Percentiles rank a stretch among this genome's conserved stretches.
phyloP scores from a whole-genome alignment of 1,140 invertebrate species.

The Thalassaphorura encarpata region DNA sequence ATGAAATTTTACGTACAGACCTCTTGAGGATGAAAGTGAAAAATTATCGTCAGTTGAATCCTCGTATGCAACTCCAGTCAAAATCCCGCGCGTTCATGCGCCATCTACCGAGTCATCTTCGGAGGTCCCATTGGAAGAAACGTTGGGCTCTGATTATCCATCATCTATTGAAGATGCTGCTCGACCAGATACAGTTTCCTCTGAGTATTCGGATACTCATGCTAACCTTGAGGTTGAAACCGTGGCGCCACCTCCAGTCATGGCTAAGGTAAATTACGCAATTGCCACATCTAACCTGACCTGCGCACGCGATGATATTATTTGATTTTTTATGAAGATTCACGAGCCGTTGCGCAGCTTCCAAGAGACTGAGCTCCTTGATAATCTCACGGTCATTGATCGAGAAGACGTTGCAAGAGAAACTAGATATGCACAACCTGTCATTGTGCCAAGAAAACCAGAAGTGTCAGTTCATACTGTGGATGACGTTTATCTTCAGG shows the following conservation, averaged over 20 bases:
- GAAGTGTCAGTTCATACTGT: constrained; percentile 31
- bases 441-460: constrained; percentile 25
- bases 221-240: constrained; percentile 48
- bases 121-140: constrained; percentile 18
- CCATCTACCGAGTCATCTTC: constrained; percentile 27
- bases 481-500: constrained; percentile 32
- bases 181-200: constrained; percentile 43
- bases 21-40: constrained; percentile 31
- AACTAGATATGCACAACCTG: constrained; percentile 23
- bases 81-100: constrained; percentile 28
- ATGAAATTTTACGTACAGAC: too few species aligned
- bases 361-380: constrained; percentile 27
- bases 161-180: constrained; percentile 37
- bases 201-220: constrained; percentile 41
- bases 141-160: constrained; percentile 29
- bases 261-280: background rate
- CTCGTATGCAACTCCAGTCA: constrained; percentile 21
- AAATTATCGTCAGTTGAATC: constrained; percentile 29
- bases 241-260: constrained; percentile 44
- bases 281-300: background rate
- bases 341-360: constrained; percentile 26
- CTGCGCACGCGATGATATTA: constrained; percentile 8
- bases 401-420: constrained; percentile 28
- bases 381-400: constrained; percentile 29
- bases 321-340: too few species aligned